Conservation (phyloP, 2,888 invertebrate genomes). For the Azorinus chamasolen region DNA sequence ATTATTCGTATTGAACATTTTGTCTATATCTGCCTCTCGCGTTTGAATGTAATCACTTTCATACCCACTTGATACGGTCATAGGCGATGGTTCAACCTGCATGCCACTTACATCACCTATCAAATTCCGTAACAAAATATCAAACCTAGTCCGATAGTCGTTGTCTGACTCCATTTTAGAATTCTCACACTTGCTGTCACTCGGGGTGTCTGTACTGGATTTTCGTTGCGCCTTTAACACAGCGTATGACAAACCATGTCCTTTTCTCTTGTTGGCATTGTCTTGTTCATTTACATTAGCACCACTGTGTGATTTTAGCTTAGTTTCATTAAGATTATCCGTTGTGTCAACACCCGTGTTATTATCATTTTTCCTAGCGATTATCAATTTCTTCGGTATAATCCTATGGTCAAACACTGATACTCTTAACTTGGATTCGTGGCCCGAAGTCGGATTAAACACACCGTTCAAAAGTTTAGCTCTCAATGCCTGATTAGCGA, state of each 20-base stretch:
- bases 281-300: slow-evolving; percentile 28
- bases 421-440: slow-evolving; percentile 59
- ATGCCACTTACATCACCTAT: slow-evolving; percentile 60
- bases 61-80: slow-evolving; percentile 75
- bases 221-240: slow-evolving; percentile 41
- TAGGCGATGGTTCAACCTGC: slow-evolving; percentile 64
- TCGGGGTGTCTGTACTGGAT: slow-evolving; percentile 9
- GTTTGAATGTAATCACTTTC: slow-evolving; percentile 74
- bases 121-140: slow-evolving; percentile 55
- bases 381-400: slow-evolving; percentile 60
- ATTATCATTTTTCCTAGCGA: slow-evolving; percentile 27
- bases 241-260: slow-evolving; percentile 36
- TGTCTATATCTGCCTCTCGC: slow-evolving; percentile 24
- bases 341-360: slow-evolving; percentile 20
- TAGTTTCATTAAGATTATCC: slow-evolving; percentile 26
- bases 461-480: slow-evolving; percentile 55
- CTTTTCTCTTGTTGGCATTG: slow-evolving; percentile 33
- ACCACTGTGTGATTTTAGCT: slow-evolving; percentile 12
- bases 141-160: slow-evolving; percentile 55
- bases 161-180: slow-evolving; percentile 34
- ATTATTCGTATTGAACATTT: not conserved
- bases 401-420: slow-evolving; percentile 66
- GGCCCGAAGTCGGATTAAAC: slow-evolving; percentile 47
- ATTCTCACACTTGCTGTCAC: not conserved
- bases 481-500: slow-evolving; percentile 56